phyloP scores from a whole-genome alignment of 2,113 vertebrate species.

The Tringa solitaria region DNA sequence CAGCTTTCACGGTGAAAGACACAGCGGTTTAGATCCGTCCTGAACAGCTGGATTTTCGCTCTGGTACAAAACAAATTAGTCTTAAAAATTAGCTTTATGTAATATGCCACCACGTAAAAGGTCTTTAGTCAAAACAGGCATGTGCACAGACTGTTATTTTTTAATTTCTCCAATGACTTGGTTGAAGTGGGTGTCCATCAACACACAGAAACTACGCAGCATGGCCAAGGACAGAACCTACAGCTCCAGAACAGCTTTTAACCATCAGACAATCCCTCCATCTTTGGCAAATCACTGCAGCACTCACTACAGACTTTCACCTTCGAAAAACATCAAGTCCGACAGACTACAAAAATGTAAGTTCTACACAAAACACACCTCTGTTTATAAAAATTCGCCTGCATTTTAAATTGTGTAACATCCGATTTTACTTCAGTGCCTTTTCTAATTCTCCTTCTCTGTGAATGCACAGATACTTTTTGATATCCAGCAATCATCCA shows the following conservation, averaged over 20 bases:
- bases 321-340: not conserved
- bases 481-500: not conserved
- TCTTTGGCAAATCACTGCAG: not conserved
- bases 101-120: not conserved
- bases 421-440: not conserved
- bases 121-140: not conserved
- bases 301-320: not conserved
- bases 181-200: not conserved
- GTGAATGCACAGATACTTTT: not conserved
- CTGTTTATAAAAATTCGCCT: not conserved
- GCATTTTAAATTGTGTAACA: not conserved
- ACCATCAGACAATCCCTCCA: not conserved
- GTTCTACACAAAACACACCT: not conserved
- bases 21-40: not conserved
- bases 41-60: not conserved
- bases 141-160: not conserved
- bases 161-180: not conserved
- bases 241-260: not conserved
- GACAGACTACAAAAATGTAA: not conserved
- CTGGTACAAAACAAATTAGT: not conserved
- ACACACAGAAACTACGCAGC: not conserved
- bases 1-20: not conserved
- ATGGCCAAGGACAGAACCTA: not conserved
- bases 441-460: not conserved
- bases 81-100: not conserved